Evolutionary conservation across 2,797 vertebrate genomes (phyloP), one percentile per base, ranked within the genome.

Genomic region (Enteromius radiatus): DNA sequence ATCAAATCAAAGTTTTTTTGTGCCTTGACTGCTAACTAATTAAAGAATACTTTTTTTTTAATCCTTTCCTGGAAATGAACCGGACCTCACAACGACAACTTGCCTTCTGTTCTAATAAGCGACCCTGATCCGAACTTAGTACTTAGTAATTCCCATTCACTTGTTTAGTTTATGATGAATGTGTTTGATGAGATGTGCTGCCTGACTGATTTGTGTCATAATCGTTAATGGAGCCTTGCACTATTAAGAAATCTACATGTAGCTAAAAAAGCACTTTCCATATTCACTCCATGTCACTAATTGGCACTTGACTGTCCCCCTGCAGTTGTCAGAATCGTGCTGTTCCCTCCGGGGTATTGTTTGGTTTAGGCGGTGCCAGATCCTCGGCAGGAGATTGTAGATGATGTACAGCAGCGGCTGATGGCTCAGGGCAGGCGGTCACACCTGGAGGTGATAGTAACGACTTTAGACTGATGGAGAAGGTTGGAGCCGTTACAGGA

Each of bases 361-460:
- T 82, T 82, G 81, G 63, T 82, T 81, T 76, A 77, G 81, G 38
- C 12, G n/a, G 64, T 69, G 64, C 65, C 81, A 76, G 73, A 76
- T 59, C 64, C 73, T 69, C 81, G 8, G 64, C 81, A 41, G 73
- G 81, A 82, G 47, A 68, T 76, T 76, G 63, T 82, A 68, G 81
- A 82, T 82, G 73, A 82, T 69, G 73, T 69, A 61, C 47, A 56
- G 63, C 45, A 56, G 73, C 5, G 21, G 63, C 73, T 76, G 73
- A 82, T 68, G 80, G 81, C 81, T 82, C 73, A 15, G 73, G 81
- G 49, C 81, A 69, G 63, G 47, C 73, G 63, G 33, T 77, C 81
- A 82, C 81, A 82, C 73, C 81, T 82, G 81, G 73, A 82, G 81
- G 47, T 82, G 73, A 82, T 82, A 61, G 63, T 82, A 69, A 69